A percentile compares a stretch with the other conserved stretches of the same genome.
Conservation (phyloP, 2,888 invertebrate species). For the Hydroisotoma schaefferi region DNA sequence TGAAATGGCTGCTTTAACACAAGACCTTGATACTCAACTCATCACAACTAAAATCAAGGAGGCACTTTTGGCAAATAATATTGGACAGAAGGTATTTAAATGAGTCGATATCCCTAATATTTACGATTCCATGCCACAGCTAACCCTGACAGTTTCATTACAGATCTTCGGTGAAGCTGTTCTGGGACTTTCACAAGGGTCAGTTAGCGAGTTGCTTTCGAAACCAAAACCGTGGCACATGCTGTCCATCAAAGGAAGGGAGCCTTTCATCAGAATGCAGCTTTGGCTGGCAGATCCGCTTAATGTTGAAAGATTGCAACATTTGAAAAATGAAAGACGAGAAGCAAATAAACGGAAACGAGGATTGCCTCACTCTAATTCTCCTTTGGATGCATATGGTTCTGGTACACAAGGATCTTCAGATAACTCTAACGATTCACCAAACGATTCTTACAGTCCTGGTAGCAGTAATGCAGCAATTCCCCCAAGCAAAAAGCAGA, state of each 20-base stretch:
- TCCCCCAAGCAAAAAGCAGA: constrained; percentile 49
- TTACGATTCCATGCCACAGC: neutral
- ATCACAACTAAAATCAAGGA: constrained; percentile 97
- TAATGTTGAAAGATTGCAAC: constrained; percentile 88
- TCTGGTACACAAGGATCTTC: constrained; percentile 48
- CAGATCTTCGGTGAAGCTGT: constrained; percentile 96
- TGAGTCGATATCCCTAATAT: neutral
- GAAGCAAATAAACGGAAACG: constrained; percentile 87
- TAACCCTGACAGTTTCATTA: constrained; percentile 43
- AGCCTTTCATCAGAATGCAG: constrained; percentile 95
- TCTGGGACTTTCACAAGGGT: constrained; percentile 90
- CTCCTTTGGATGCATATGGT: constrained; percentile 47
- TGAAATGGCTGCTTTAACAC: constrained; percentile 94
- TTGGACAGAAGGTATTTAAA: constrained; percentile 79
- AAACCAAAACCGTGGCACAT: constrained; percentile 99
- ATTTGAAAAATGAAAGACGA: constrained; percentile 81
- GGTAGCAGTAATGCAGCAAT: constrained; percentile 47
- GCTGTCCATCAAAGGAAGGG: constrained; percentile 95
- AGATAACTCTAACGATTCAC: constrained; percentile 49
- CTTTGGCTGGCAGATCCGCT: constrained; percentile 93
- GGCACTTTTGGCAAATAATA: constrained; percentile 91
- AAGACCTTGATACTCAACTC: constrained; percentile 91
- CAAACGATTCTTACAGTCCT: constrained; percentile 49
- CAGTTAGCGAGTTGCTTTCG: constrained; percentile 92
- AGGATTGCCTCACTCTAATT: constrained; percentile 44